Evolutionary conservation across 2,797 vertebrate species (phyloP), one percentile per base, ranked within the genome.

Genomic region (Paedocypris micromegethes): DNA sequence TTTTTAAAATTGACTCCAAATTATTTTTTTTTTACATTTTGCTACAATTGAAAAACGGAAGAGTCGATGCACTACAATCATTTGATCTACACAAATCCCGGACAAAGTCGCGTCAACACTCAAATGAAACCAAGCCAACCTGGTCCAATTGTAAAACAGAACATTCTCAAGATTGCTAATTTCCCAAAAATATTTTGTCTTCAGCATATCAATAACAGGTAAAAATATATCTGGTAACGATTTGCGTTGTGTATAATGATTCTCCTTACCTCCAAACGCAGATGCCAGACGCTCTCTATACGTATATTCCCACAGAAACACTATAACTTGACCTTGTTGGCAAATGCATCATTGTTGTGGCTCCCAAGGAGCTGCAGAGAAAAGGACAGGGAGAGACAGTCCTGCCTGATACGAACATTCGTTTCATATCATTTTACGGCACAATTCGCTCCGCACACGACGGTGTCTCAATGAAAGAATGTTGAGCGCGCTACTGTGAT

Each of bases 301-400:
- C 70, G 63, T 74, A 66, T 48, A 69, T 72, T 64, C 23, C 52
- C 66, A 64, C 73, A 40, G 53, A 74, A 47, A 72, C 56, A 56
- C 58, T 78, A 57, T 45, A 66, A 73, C 67, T 75, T 89, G 89
- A 91, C 89, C 89, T 91, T 90, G 88, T 84, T 77, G 85, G 76
- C 52, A 61, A 77, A 77, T 78, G 60, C 45, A 67, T 70, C 72
- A 75, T 67, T 43, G 23, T 43, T 6, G 44, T 39, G 49, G n/a
- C 23, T 73, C 39, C 9, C 40, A 43, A n/a, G 50, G 53, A 46
- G 69, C 42, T 45, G 70, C 62, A 51, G 70, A 71, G 9, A 2
- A 52, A 4, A 70, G 50, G 3, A 46, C 5, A 48, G 5, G 53
- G 3, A 41, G 6, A 56, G 5, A 46, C 64, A 44, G 9, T 62